A percentile compares a stretch with the other conserved stretches of the same genome.
Evolutionary conservation across 1,140 invertebrate species (phyloP).

Genomic region (Nasonia longicornis): DNA sequence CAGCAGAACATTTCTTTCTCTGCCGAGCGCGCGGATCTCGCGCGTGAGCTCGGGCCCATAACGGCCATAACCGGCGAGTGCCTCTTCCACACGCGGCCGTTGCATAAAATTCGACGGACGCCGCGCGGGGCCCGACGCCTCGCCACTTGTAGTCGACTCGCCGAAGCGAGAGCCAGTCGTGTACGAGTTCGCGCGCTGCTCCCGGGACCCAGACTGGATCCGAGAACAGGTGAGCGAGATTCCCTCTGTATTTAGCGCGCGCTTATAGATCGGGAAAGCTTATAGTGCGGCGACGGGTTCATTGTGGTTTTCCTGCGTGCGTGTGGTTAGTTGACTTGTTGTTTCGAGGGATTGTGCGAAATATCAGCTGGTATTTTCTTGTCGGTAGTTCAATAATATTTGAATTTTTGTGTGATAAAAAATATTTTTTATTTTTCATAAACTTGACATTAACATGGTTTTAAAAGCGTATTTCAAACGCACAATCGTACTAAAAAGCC

Average conservation of each 20-base stretch:
- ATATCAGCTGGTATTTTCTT: neutral
- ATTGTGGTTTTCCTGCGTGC: neutral
- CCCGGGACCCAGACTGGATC: neutral
- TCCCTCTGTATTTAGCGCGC: neutral
- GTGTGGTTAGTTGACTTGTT: neutral
- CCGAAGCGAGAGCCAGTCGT: neutral
- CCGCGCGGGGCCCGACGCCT: no score
- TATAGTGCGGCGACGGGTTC: neutral
- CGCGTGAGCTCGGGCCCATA: neutral
- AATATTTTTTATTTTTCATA: neutral
- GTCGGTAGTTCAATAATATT: neutral
- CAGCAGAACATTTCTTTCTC: neutral
- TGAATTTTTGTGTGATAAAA: no score
- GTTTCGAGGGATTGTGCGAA: neutral
- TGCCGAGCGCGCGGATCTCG: no score
- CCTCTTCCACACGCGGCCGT: slow-evolving; percentile 13
- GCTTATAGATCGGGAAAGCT: neutral
- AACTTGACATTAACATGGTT: no score
- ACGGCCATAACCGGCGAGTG: neutral
- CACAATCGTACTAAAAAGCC: no score
- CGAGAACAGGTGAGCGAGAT: neutral
- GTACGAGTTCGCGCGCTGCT: neutral
- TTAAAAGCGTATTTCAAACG: no score
- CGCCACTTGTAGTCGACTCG: neutral
- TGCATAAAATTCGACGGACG: slow-evolving; percentile 5